phyloP scores from a whole-genome alignment of 2,113 vertebrate species.

The Corythaixoides concolor region DNA sequence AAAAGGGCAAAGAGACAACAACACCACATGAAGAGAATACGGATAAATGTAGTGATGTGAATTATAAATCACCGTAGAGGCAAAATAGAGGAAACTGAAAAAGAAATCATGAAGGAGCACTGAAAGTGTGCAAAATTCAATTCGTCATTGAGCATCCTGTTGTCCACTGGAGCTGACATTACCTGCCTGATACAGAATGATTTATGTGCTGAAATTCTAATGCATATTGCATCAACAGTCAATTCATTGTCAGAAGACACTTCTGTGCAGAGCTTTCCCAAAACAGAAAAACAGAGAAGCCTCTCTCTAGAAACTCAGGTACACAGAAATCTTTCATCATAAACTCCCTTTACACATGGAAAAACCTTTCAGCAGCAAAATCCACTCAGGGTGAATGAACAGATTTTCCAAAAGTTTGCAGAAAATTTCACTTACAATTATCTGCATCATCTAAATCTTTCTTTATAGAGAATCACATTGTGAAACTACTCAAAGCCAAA shows the following conservation, averaged over 20 bases:
- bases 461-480: neutral
- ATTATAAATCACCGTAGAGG: neutral
- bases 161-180: neutral
- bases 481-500: neutral
- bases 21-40: fast-evolving
- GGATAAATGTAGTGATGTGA: neutral
- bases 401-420: neutral
- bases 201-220: slow-evolving; percentile 11
- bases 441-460: neutral
- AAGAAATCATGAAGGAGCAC: neutral
- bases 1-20: neutral
- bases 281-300: neutral
- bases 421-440: slow-evolving; percentile 16
- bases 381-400: neutral
- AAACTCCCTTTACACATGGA: neutral
- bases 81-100: neutral
- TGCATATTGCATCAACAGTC: neutral
- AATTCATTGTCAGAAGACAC: neutral
- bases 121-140: neutral
- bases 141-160: neutral
- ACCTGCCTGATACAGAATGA: neutral
- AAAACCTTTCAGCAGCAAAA: slow-evolving; percentile 37
- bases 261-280: neutral
- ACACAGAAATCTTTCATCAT: neutral
- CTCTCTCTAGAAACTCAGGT: neutral